Evolutionary conservation across 2,113 vertebrate species (phyloP), one percentile per base, ranked within the genome.

Genomic region (Sphaerodactylus townsendi): DNA sequence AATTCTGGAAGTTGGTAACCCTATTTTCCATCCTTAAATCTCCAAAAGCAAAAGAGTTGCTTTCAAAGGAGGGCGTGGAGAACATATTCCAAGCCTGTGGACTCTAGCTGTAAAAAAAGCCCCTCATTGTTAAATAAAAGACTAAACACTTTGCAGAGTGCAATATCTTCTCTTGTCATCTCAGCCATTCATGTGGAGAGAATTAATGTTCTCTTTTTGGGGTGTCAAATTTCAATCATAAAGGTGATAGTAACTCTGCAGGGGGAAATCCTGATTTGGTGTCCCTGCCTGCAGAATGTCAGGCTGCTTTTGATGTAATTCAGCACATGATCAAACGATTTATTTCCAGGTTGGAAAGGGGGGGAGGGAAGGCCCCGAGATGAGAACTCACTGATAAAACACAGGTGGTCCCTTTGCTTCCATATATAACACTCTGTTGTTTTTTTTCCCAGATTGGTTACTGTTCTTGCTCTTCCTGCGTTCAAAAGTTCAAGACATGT

Each of bases 191-290:
- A 37, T 72, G 83, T 79, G 68, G 83, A 72, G 69, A 53, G 71
- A 85, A 85, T 85, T 79, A 85, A 72, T 68, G 62, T 41, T 85
- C 56, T 64, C 53, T 62, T 46, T 78, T 79, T 64, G 10, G 50
- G 64, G 64, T 79, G 77, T 85, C 53, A 85, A 72, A 85, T 39
- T 85, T 79, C 83, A 85, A 64, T 85, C 76, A 79, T 35, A 48
- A 79, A 79, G 69, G 48, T 72, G 77, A 78, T 79, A 79, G 71
- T 37, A 79, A 48, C 83, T 78, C 83, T 62, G 76, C 41, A 48
- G 83, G 53, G 76, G 72, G 68, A 69, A 84, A 59, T 84, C 83
- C 44, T 30, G 10, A 64, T 85, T 79, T 85, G 62, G 73, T 41
- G 44, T 78, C 68, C 76, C 72, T 79, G 56, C 30, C 46, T 62